Evolutionary conservation across 2,113 vertebrate genomes (phyloP).

Genomic region (Barnardius zonarius): DNA sequence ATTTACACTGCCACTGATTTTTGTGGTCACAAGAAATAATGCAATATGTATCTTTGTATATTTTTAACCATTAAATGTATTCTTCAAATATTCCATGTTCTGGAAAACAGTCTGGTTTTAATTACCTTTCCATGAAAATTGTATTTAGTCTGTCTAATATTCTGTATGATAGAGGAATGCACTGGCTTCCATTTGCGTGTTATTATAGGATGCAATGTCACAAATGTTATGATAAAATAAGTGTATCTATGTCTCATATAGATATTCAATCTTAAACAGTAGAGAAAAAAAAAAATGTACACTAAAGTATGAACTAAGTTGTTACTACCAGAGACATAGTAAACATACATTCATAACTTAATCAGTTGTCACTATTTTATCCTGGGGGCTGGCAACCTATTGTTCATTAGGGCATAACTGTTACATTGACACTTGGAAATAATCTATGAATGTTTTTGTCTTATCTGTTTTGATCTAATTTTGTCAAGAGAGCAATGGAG

Average conservation of each 20-base stretch:
- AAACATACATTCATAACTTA: neutral
- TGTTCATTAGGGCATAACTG: neutral
- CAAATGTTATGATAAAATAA: neutral
- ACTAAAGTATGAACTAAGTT: neutral
- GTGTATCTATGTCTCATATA: neutral
- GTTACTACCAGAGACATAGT: rapidly evolving
- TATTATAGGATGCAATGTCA: neutral
- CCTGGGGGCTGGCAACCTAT: neutral
- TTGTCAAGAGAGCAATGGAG: neutral
- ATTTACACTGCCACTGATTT: neutral
- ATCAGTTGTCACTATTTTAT: neutral
- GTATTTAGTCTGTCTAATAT: neutral
- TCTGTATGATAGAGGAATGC: neutral
- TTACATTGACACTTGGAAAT: neutral
- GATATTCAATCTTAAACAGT: neutral
- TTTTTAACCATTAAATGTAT: neutral
- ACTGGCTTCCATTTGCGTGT: neutral
- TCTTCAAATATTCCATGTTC: neutral
- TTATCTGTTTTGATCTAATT: neutral
- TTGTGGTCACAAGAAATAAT: neutral
- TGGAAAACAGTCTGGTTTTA: neutral
- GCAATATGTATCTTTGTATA: neutral
- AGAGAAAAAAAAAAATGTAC: neutral
- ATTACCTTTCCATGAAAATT: neutral
- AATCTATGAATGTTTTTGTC: neutral